Evolutionary conservation across 2,113 vertebrate genomes (phyloP).

Genomic region (Thalassarche chlororhynchos): DNA sequence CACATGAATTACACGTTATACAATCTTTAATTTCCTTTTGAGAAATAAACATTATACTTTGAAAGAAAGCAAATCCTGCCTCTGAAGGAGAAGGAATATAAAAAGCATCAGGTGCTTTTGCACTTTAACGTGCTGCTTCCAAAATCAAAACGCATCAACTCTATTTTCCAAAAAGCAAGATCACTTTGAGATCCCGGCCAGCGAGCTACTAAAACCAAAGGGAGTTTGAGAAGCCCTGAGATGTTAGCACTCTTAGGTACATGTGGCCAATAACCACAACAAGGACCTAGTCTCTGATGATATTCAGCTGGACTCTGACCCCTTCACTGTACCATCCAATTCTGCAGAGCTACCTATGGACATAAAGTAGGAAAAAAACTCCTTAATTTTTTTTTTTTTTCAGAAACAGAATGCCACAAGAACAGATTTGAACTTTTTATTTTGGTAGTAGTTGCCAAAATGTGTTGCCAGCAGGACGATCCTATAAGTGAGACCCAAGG

Average conservation of each 20-base stretch:
- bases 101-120: conserved; percentile 16
- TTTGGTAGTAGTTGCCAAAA: background rate
- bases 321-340: background rate
- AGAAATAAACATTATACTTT: background rate
- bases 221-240: background rate
- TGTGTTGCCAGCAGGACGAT: background rate
- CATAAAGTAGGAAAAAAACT: background rate
- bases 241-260: background rate
- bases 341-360: background rate
- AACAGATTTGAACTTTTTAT: background rate
- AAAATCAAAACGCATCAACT: background rate
- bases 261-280: background rate
- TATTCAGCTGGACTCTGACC: background rate
- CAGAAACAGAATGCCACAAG: background rate
- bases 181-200: background rate
- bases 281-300: background rate
- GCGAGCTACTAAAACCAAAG: background rate
- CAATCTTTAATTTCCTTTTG: conserved; percentile 24
- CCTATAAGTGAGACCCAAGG: background rate
- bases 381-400: background rate
- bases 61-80: background rate
- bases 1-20: background rate
- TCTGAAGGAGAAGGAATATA: background rate
- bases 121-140: background rate
- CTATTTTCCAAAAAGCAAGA: background rate